A percentile compares a stretch with the other conserved stretches of the same genome.
Evolutionary conservation across 64 coral and sea anemone species (phyloP).

Genomic region (Acropora tenuis): DNA sequence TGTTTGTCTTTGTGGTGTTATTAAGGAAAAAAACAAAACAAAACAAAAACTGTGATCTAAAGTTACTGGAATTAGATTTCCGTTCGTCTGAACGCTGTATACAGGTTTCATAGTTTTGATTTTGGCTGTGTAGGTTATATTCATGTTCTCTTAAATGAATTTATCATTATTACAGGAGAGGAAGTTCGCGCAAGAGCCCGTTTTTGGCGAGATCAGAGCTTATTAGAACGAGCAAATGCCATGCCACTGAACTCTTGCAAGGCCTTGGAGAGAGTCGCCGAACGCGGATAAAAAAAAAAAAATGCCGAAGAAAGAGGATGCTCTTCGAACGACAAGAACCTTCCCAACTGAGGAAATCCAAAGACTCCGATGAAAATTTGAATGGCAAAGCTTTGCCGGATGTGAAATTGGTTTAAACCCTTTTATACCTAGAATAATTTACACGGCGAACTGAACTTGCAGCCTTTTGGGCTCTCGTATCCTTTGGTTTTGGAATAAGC

Average conservation of each 20-base stretch:
- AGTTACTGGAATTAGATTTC: no score
- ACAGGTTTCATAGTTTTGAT: no score
- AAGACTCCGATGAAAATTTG: no score
- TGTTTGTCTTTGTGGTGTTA: no score
- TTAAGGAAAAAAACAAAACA: no score
- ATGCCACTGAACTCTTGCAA: slow-evolving; percentile 88
- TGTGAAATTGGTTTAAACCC: no score
- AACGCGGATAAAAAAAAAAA: background rate
- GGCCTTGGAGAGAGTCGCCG: slow-evolving; percentile 69
- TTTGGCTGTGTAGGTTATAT: no score
- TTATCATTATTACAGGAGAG: slow-evolving; percentile 48
- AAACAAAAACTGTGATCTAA: no score
- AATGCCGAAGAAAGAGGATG: background rate
- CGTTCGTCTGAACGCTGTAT: no score
- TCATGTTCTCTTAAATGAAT: no score
- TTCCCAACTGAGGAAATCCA: no score
- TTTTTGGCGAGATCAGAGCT: slow-evolving; percentile 86
- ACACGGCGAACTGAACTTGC: background rate
- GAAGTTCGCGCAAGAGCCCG: slow-evolving; percentile 84
- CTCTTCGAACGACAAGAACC: background rate
- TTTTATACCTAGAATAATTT: background rate
- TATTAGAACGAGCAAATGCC: slow-evolving; percentile 73
- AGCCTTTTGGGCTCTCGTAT: background rate
- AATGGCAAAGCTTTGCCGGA: no score
- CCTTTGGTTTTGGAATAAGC: background rate